These are phyloP conservation scores for Synaphobranchus kaupii DNA, from an alignment of 2,797 vertebrate genomes.

Conservation along the genomic window DNA sequence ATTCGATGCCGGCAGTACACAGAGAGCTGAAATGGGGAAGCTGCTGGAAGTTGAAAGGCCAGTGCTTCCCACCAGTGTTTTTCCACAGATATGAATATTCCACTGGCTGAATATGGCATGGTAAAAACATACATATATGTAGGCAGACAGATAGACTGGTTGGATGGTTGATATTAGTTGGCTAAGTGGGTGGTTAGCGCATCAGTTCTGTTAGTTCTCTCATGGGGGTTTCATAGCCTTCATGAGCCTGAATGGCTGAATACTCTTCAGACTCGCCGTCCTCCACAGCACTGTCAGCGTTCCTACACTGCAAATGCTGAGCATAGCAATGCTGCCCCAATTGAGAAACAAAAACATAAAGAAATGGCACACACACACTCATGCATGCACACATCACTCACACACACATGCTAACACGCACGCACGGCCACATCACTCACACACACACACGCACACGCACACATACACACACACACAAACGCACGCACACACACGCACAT, in stretches of 20 bases:
- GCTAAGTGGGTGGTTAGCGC: background rate
- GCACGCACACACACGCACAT: constrained; percentile 19
- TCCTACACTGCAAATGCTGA: background rate
- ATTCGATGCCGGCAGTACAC: background rate
- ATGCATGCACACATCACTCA: background rate
- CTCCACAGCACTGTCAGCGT: background rate
- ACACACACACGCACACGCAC: constrained; percentile 10
- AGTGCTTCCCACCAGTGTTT: background rate
- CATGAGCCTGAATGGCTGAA: background rate
- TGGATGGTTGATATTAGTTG: background rate
- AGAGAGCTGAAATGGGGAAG: background rate
- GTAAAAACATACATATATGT: background rate
- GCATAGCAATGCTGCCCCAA: background rate
- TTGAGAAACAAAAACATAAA: constrained; percentile 6
- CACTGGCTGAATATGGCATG: background rate
- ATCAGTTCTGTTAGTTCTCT: background rate
- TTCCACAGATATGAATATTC: background rate
- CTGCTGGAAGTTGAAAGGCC: background rate
- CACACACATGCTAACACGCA: no score
- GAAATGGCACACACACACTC: constrained; percentile 12
- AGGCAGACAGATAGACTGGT: background rate
- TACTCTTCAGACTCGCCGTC: background rate
- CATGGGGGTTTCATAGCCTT: background rate
- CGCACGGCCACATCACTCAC: no score
- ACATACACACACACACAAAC: background rate